Base-by-base conservation (phyloP, 2,113 vertebrate genomes). In the Orientallactaga bullata region DNA sequence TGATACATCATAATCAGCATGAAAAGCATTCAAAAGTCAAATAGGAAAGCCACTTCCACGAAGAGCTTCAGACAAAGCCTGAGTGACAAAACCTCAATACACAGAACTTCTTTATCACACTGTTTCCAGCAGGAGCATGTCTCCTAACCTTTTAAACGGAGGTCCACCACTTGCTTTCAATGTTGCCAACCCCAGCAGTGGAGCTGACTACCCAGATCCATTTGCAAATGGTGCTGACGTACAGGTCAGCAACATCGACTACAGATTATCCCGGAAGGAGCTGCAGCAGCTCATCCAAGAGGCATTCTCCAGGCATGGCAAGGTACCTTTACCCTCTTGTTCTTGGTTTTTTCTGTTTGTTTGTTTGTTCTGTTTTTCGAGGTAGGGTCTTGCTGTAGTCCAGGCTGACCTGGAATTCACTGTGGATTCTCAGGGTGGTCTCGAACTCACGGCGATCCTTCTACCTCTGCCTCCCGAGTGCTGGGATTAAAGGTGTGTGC, bases 241-340 rank as follows among this genome's bases (percentile, higher is more conserved):
- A 95, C 99, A 99, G 85, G 98, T 99, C 96, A 98, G 98, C 95
- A 99, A 99, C 94, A 91, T 99, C 86, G 99, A 99, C 97, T 99
- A 99, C 98, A 98, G 99, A 91, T 98, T 99, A 96, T 99, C 99
- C 87, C 99, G 99, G 87, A 99, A 99, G 93, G 99, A 99, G 71
- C 97, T 99, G 74, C 99, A 99, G 96, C 99, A 99, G 96, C 98
- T 98, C 0, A 96, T 99, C 89, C 98, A 98, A 24, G 99, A 99
- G 47, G 97, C 97, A 0, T 99, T 99, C 96, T 99, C 98, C 37
- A 98, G 98, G 90, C 99, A 99, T 69, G 99, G 99, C 94, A 98
- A 98, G 99, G 99, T 99, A 98, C 94, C 8, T 16, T 35, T 78
- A 26, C 32, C 35, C n/a, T 85, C 68, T 72, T 28, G 23, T 85